A percentile compares a stretch with the other conserved stretches of the same genome.
Conservation (phyloP, 2,797 vertebrate species). For the Pachyuromys duprasi region DNA sequence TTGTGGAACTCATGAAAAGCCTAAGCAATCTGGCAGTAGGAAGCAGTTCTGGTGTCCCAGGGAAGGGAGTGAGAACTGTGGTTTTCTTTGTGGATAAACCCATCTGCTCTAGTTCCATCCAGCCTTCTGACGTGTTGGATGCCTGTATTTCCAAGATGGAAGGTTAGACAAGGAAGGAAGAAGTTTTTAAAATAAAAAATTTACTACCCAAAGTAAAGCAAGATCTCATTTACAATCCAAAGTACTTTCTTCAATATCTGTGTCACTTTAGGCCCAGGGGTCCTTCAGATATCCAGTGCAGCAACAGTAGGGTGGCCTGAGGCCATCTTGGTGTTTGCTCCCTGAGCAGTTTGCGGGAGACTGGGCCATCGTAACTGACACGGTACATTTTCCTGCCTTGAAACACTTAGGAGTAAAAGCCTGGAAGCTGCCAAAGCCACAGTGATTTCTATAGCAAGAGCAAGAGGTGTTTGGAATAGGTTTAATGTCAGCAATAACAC, state of each 20-base stretch:
- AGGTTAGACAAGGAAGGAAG: background rate
- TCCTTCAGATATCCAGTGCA: background rate
- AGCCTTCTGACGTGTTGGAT: background rate
- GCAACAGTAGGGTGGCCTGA: fast-evolving
- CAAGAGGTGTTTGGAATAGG: constrained; percentile 63
- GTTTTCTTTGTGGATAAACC: background rate
- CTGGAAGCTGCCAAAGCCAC: background rate
- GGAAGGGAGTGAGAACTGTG: background rate
- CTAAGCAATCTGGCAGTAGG: background rate
- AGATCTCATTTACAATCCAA: background rate
- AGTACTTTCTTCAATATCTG: background rate
- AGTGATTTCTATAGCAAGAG: constrained; percentile 59
- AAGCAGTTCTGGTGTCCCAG: background rate
- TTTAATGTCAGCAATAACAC: constrained; percentile 76
- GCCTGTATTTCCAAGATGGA: too few relatives aligned
- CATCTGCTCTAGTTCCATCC: too few relatives aligned
- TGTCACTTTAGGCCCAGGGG: background rate
- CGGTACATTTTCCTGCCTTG: background rate
- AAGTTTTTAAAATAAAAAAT: background rate
- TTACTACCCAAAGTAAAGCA: background rate
- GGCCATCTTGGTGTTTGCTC: background rate
- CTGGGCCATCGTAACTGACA: background rate
- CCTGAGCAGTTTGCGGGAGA: fast-evolving
- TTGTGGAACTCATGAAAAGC: background rate
- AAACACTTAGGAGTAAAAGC: background rate